Evolutionary conservation across 2,113 vertebrate species (phyloP).

Genomic region (Mus pahari): DNA sequence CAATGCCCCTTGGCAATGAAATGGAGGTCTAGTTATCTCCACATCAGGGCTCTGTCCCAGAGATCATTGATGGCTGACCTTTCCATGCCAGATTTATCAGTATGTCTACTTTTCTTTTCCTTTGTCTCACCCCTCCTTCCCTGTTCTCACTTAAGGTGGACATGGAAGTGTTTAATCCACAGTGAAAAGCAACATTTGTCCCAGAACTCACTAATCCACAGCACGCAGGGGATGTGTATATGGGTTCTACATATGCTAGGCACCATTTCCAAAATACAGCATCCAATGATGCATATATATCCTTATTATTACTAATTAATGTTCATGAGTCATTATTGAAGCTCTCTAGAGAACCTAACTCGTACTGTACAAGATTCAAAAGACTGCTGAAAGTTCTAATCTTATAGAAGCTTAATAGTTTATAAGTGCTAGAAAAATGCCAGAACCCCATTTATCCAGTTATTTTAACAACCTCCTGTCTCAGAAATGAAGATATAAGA

Average conservation of each 20-base stretch:
- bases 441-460: neutral
- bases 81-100: neutral
- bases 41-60: neutral
- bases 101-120: neutral
- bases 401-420: neutral
- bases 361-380: constrained; percentile 19
- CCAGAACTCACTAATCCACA: neutral
- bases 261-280: neutral
- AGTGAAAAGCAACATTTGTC: neutral
- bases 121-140: neutral
- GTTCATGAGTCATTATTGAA: constrained; percentile 24
- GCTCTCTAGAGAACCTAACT: constrained; percentile 10
- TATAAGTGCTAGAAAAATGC: constrained; percentile 11
- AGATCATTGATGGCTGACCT: neutral
- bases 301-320: neutral
- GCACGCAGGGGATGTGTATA: neutral
- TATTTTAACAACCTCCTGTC: neutral
- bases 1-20: neutral
- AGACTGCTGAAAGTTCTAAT: neutral
- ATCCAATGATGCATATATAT: neutral
- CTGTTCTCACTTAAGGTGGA: neutral
- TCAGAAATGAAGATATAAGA: neutral
- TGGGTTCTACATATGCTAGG: neutral
- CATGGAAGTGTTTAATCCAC: neutral
- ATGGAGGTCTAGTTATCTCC: neutral